Evolutionary conservation across 1,140 invertebrate genomes (phyloP).

Genomic region (Aphidius ervi): DNA sequence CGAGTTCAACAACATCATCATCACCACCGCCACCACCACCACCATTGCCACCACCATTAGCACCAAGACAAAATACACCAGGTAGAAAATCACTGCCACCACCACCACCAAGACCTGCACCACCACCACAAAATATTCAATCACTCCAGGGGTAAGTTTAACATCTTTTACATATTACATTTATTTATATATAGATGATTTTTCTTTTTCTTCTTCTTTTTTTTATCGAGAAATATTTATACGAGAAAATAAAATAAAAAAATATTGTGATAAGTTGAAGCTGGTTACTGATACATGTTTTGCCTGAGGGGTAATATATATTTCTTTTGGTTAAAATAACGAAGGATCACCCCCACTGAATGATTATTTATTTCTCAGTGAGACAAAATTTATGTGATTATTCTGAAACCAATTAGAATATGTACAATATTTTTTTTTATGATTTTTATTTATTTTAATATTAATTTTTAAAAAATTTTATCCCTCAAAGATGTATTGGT

Average conservation of each 20-base stretch:
- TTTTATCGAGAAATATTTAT: too few species aligned
- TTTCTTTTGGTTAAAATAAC: too few species aligned
- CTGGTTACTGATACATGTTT: too few species aligned
- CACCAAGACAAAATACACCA: slow-evolving; percentile 41
- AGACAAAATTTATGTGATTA: slow-evolving; percentile 15
- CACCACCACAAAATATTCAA: slow-evolving; percentile 28
- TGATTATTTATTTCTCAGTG: too few species aligned
- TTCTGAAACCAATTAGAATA: not conserved
- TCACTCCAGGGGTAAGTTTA: slow-evolving; percentile 40
- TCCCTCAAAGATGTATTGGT: too few species aligned
- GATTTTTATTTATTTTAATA: too few species aligned
- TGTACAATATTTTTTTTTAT: not conserved
- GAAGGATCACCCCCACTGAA: too few species aligned
- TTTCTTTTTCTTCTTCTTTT: not conserved
- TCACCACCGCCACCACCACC: slow-evolving; percentile 26
- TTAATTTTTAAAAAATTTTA: too few species aligned
- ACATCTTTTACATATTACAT: slow-evolving; percentile 6
- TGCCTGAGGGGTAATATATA: too few species aligned
- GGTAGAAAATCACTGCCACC: slow-evolving; percentile 45
- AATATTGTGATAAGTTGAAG: too few species aligned
- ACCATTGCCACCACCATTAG: slow-evolving; percentile 45
- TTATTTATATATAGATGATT: not conserved
- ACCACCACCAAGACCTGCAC: slow-evolving; percentile 48
- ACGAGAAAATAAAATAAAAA: too few species aligned
- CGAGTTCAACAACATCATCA: slow-evolving; percentile 23